phyloP scores from a whole-genome alignment of 2,888 invertebrate species.

The Torymus texanus region DNA sequence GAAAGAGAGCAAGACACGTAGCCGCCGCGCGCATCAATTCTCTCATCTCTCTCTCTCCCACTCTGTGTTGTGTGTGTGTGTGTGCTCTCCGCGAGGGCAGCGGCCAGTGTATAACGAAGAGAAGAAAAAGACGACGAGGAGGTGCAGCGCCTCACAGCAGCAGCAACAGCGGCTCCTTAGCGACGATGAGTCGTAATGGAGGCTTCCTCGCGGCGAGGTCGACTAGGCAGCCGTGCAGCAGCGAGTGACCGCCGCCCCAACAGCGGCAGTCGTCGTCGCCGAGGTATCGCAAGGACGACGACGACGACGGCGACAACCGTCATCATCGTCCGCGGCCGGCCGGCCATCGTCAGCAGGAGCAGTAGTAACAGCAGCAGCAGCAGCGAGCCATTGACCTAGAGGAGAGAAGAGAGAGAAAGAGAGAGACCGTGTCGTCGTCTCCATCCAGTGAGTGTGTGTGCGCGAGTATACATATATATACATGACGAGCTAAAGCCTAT shows the following conservation, averaged over 20 bases:
- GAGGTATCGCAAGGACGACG: background rate
- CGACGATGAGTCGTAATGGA: constrained; percentile 54
- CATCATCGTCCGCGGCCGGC: constrained; percentile 21
- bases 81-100: constrained; percentile 11
- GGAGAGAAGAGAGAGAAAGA: background rate
- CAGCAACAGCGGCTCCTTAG: constrained; percentile 11
- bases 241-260: constrained; percentile 20
- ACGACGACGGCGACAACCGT: background rate
- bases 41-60: constrained; percentile 11
- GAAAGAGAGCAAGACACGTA: background rate
- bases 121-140: constrained; percentile 1
- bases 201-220: constrained; percentile 31
- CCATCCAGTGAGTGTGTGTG: constrained; percentile 2
- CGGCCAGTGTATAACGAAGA: background rate
- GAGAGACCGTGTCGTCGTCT: constrained; percentile 22
- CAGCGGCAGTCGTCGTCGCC: background rate
- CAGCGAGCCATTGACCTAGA: constrained; percentile 52
- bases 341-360: constrained; percentile 27
- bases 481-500: background rate
- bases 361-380: constrained; percentile 8
- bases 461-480: background rate
- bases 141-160: constrained; percentile 1
- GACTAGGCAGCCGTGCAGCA: constrained; percentile 5
- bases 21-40: constrained; percentile 5
- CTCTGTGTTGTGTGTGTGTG: constrained; percentile 17